phyloP scores from a whole-genome alignment of 2,888 invertebrate genomes.

The Drosophila bunnanda region DNA sequence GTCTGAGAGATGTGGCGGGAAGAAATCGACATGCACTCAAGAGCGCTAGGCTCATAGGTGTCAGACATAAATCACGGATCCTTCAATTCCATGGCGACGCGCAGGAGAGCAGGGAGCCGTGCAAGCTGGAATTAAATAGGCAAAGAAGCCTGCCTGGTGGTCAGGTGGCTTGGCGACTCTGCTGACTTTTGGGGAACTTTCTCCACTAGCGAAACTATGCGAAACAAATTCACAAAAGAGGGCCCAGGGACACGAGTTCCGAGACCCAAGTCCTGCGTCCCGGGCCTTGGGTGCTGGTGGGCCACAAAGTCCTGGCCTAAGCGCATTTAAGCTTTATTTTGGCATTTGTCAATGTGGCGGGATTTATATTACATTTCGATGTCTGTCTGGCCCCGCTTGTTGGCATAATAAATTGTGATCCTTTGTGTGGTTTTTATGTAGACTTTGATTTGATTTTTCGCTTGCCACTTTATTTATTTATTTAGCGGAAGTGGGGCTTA shows the following conservation, averaged over 20 bases:
- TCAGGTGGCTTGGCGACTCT: conserved; percentile 10
- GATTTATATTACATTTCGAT: conserved; percentile 67
- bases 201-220: conserved; percentile 48
- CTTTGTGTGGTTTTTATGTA: conserved; percentile 63
- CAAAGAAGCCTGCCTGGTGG: not conserved
- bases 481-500: conserved; percentile 53
- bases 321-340: conserved; percentile 77
- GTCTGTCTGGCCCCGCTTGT: conserved; percentile 34
- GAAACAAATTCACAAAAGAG: conserved; percentile 43
- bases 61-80: conserved; percentile 67
- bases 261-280: not conserved
- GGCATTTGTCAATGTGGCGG: conserved; percentile 78
- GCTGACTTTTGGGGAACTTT: conserved; percentile 46
- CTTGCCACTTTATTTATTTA: conserved; percentile 53
- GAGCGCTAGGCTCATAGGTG: conserved; percentile 51
- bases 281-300: not conserved
- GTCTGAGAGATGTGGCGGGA: not conserved
- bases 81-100: conserved; percentile 24
- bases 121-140: conserved; percentile 26
- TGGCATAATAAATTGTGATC: conserved; percentile 73
- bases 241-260: not conserved
- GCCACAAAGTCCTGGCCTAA: conserved; percentile 53
- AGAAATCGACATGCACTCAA: conserved; percentile 54
- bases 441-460: conserved; percentile 74
- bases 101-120: conserved; percentile 6